Percentiles rank a stretch among this genome's conserved stretches.
Conservation (phyloP, 2,888 invertebrate species). For the Agrochola lota region DNA sequence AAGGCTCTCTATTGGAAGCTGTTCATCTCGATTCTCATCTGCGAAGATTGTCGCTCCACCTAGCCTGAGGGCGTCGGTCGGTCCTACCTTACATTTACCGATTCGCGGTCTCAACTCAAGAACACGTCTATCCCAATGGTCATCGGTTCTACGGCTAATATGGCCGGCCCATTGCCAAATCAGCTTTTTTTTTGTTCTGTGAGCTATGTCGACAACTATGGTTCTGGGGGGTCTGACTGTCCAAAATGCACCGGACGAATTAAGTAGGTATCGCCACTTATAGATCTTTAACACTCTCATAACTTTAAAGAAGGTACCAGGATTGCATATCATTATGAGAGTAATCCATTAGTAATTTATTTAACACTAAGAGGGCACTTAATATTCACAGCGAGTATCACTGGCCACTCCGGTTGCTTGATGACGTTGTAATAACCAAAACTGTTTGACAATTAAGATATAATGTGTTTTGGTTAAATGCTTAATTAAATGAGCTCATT, state of each 20-base stretch:
- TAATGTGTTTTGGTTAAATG: slow-evolving; percentile 41
- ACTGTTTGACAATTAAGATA: slow-evolving; percentile 32
- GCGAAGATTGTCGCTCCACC: not conserved
- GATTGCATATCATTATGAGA: slow-evolving; percentile 18
- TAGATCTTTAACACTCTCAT: slow-evolving; percentile 1
- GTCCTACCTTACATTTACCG: not conserved
- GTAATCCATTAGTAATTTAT: slow-evolving; percentile 30
- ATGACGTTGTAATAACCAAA: slow-evolving; percentile 42
- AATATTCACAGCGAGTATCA: slow-evolving; percentile 29
- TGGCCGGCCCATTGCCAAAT: not conserved
- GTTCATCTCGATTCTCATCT: not conserved
- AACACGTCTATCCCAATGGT: not conserved
- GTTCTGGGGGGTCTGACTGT: not conserved
- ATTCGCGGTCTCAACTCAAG: not conserved
- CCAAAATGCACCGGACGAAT: not conserved
- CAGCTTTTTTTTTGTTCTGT: too few relatives aligned
- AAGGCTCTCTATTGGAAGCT: not conserved
- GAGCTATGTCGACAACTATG: not conserved
- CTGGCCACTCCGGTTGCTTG: slow-evolving; percentile 5
- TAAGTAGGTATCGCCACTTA: not conserved
- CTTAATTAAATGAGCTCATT: slow-evolving; percentile 36
- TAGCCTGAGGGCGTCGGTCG: not conserved
- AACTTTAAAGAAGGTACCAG: slow-evolving; percentile 25
- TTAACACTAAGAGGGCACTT: slow-evolving; percentile 20
- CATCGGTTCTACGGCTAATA: not conserved